phyloP scores from a whole-genome alignment of 1,140 invertebrate species.

The Calephelis virginiensis region DNA sequence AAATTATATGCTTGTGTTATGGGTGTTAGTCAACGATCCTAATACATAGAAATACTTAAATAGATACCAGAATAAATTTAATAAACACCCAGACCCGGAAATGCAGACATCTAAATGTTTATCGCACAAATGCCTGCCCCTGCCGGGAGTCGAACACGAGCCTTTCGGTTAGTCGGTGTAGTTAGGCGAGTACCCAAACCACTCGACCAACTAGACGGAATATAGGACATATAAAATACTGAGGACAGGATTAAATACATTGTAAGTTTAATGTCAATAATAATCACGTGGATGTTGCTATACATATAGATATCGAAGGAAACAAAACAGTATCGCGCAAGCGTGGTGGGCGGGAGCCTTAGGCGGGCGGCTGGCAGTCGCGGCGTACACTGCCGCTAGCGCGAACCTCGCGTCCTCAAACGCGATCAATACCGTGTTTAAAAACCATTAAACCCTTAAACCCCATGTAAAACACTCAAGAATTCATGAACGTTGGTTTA shows the following conservation, averaged over 20 bases:
- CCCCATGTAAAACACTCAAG: constrained; percentile 16
- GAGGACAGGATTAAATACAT: constrained; percentile 1
- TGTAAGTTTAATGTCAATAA: constrained; percentile 43
- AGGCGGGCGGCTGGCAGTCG: constrained; percentile 52
- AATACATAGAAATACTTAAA: too few relatives aligned
- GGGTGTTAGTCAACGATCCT: too few relatives aligned
- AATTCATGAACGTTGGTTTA: constrained; percentile 3
- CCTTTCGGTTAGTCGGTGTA: too few relatives aligned
- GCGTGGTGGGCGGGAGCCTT: constrained; percentile 38
- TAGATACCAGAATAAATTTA: too few relatives aligned
- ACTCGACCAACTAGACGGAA: too few relatives aligned
- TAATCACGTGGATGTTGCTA: constrained; percentile 43
- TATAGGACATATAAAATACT: constrained; percentile 2
- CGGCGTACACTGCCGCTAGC: constrained; percentile 59
- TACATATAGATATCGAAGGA: constrained; percentile 35
- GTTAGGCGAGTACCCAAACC: too few relatives aligned
- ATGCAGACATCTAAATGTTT: too few relatives aligned
- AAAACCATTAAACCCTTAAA: constrained; percentile 35
- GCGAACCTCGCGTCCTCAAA: constrained; percentile 41
- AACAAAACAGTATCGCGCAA: constrained; percentile 62
- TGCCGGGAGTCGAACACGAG: too few relatives aligned
- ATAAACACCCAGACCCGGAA: too few relatives aligned
- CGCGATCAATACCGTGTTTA: constrained; percentile 53
- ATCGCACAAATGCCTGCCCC: too few relatives aligned
- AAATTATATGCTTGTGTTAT: too few relatives aligned